Percentiles rank a stretch among this genome's conserved stretches.
phyloP scores from a whole-genome alignment of 2,888 invertebrate genomes.

The Enoplolaimus lenunculus region DNA sequence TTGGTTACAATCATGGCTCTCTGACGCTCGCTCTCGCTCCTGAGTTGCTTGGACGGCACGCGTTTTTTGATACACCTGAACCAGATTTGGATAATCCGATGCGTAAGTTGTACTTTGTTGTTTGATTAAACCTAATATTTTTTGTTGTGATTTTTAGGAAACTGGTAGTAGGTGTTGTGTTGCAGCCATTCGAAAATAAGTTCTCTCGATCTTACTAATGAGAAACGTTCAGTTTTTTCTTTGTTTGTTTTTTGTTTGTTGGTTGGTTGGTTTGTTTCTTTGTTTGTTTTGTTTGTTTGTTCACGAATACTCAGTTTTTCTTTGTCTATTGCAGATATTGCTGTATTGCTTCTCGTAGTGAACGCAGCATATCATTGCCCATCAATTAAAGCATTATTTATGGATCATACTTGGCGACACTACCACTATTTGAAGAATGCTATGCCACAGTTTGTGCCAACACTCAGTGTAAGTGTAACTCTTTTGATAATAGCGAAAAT shows the following conservation, averaged over 20 bases:
- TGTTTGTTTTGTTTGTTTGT: no score
- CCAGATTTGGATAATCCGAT: conserved; percentile 79
- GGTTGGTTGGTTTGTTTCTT: no score
- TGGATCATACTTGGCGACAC: conserved; percentile 77
- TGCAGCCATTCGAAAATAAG: no score
- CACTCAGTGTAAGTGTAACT: conserved; percentile 46
- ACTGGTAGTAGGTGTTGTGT: no score
- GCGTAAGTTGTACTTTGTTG: conserved; percentile 24
- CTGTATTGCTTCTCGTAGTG: conserved; percentile 74
- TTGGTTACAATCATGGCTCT: conserved; percentile 77
- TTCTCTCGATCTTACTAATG: no score
- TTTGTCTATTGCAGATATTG: conserved; percentile 56
- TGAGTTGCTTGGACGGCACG: conserved; percentile 75
- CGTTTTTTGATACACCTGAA: conserved; percentile 88
- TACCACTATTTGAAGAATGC: conserved; percentile 82
- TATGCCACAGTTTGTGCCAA: conserved; percentile 74
- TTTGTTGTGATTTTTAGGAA: no score
- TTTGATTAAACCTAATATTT: conserved; percentile 11
- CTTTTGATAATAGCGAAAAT: neutral
- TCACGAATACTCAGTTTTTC: no score
- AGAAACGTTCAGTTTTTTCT: no score
- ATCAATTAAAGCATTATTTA: conserved; percentile 76
- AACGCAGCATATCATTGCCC: conserved; percentile 82
- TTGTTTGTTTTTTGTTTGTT: no score
- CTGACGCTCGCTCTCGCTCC: conserved; percentile 74